Conservation (phyloP, 2,888 invertebrate genomes). For the Volucella bombylans region DNA sequence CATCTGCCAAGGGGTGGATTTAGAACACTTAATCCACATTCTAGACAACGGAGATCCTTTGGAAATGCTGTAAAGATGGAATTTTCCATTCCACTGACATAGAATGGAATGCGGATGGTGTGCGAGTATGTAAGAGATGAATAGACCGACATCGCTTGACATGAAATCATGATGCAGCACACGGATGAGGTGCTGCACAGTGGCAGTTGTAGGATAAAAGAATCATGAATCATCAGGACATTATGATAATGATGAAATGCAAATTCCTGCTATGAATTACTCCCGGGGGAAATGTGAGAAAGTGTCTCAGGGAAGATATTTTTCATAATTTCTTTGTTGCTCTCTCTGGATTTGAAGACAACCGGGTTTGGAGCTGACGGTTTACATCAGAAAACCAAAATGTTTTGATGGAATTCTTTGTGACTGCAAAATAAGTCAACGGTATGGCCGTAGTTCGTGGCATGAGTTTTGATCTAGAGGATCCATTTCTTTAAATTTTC, state of each 20-base stretch:
- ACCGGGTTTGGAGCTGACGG: no score
- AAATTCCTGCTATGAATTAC: conserved; percentile 22
- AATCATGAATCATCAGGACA: neutral
- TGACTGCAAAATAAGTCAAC: no score
- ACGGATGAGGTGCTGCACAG: neutral
- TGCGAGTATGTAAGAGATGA: no score
- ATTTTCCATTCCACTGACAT: neutral
- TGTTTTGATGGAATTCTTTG: no score
- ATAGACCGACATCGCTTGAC: neutral
- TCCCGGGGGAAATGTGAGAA: neutral
- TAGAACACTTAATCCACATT: conserved; percentile 46
- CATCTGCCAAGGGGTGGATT: conserved; percentile 31
- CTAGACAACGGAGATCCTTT: conserved; percentile 10
- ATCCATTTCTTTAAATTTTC: no score
- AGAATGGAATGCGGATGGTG: no score
- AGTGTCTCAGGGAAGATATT: neutral
- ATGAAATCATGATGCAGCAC: conserved; percentile 2
- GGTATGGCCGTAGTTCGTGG: no score
- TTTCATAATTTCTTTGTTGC: neutral
- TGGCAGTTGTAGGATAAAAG: neutral
- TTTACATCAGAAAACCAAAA: no score
- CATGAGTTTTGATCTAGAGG: no score
- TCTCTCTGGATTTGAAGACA: neutral
- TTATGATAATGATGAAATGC: conserved; percentile 32
- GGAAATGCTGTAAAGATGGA: neutral